Evolutionary conservation across 2,888 invertebrate genomes (phyloP).

Genomic region (Papilio elwesi): DNA sequence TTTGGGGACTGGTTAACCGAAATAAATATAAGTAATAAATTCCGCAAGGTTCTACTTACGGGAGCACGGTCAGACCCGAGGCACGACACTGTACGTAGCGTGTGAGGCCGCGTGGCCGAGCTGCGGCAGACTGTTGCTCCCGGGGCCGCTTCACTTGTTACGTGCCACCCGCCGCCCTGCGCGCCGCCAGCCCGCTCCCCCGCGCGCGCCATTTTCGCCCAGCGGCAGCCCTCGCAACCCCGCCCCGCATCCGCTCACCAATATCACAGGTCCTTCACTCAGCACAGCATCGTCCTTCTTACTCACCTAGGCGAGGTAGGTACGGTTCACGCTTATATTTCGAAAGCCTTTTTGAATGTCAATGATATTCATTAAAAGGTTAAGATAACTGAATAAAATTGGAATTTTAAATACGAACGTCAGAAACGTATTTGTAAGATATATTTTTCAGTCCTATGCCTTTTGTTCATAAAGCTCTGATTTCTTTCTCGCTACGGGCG

Average conservation of each 20-base stretch:
- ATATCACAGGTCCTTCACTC: constrained; percentile 76
- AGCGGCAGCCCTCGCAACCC: constrained; percentile 60
- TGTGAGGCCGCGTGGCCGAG: constrained; percentile 81
- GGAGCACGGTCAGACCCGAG: constrained; percentile 47
- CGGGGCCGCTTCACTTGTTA: constrained; percentile 83
- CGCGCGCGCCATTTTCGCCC: constrained; percentile 53
- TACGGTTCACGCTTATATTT: constrained; percentile 50
- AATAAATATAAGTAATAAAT: constrained; percentile 60
- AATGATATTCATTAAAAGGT: constrained; percentile 40
- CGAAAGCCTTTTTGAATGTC: constrained; percentile 43
- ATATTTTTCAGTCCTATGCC: background rate
- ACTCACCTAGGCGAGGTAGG: constrained; percentile 59
- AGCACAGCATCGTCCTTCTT: constrained; percentile 74
- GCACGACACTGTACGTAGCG: constrained; percentile 65
- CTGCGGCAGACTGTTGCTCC: constrained; percentile 84
- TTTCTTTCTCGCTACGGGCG: constrained; percentile 1
- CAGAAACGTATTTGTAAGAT: constrained; percentile 5
- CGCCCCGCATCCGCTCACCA: constrained; percentile 73
- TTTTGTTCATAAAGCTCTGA: background rate
- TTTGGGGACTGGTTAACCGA: constrained; percentile 47
- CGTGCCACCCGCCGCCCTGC: constrained; percentile 76
- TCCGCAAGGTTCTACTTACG: constrained; percentile 73
- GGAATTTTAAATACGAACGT: constrained; percentile 10
- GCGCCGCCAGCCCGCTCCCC: constrained; percentile 54
- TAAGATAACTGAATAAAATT: constrained; percentile 38